Evolutionary conservation across 2,797 vertebrate genomes (phyloP), one percentile per base, ranked within the genome.

Genomic region (Erpetoichthys calabaricus): DNA sequence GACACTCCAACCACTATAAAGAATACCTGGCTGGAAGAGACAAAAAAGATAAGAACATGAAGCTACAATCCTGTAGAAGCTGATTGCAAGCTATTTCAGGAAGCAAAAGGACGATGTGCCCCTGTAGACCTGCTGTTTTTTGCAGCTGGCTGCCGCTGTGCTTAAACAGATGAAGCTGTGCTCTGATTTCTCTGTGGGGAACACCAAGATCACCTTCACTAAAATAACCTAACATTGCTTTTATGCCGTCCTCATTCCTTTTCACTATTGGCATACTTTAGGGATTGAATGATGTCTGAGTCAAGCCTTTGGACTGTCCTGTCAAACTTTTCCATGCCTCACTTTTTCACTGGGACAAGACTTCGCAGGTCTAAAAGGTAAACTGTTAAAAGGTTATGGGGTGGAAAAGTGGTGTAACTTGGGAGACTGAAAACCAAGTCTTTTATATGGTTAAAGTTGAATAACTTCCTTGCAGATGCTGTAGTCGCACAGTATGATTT

Each of bases 331-430:
- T 89, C 87, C 62, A 73, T 89, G 81, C 89, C 91, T 45, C 86
- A 88, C 65, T 89, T 93, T 75, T 84, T 92, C 67, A 86, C 75
- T 8, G 84, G 91, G 68, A 81, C 82, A 61, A 80, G 87, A 43
- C 86, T 95, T 44, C 89, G 91, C 5, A 78, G 93, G 8, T 95
- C 93, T n/a, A 90, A 97, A 76, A 97, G 94, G 94, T 97, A 25
- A 25, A 63, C 62, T 73, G 57, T 64, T 55, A 55, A 65, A 68
- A 52, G 47, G 56, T 47, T 46, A 52, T 47, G 44, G 65, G 70
- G 9, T 2, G 0, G 53, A 49, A 58, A 45, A 64, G 51, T 62
- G 49, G 44, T 63, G n/a, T 65, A 59, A 65, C 70, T 45, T 61
- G 63, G 55, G 25, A 25, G 25, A 25, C 25, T 25, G 25, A 25